phyloP scores from a whole-genome alignment of 64 coral and sea anemone genomes.

The Cladopsammia gracilis region DNA sequence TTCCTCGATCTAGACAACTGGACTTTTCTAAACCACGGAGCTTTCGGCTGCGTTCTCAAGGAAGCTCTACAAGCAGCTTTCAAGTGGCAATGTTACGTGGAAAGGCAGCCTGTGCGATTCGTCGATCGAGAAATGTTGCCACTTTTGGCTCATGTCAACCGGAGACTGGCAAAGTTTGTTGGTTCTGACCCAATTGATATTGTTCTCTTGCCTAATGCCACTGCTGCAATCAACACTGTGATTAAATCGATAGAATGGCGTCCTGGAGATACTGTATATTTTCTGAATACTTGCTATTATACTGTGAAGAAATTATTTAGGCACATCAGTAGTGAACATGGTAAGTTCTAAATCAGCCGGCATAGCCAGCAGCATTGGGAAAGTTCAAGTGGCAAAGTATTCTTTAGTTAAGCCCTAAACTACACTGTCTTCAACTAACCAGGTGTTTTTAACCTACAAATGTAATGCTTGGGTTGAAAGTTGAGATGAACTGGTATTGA shows the following conservation, averaged over 20 bases:
- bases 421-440: too few relatives aligned
- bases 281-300: constrained; percentile 71
- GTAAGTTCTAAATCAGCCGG: constrained; percentile 14
- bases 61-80: constrained; percentile 49
- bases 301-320: constrained; percentile 69
- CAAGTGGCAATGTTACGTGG: constrained; percentile 49
- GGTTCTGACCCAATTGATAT: constrained; percentile 52
- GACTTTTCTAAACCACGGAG: constrained; percentile 75
- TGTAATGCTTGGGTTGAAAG: too few relatives aligned
- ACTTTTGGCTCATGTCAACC: constrained; percentile 35
- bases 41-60: constrained; percentile 64
- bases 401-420: too few relatives aligned
- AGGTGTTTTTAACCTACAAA: too few relatives aligned
- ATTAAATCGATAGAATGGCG: constrained; percentile 44
- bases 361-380: too few relatives aligned
- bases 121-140: constrained; percentile 62
- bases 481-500: too few relatives aligned
- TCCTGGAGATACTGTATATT: constrained; percentile 68
- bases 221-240: constrained; percentile 60
- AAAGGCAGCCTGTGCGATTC: constrained; percentile 62
- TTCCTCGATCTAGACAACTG: constrained; percentile 67
- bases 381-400: too few relatives aligned
- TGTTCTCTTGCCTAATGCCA: constrained; percentile 60
- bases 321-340: constrained; percentile 44
- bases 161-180: constrained; percentile 65